phyloP scores from a whole-genome alignment of 35 echinoderm and acorn worm genomes.

The Anneissia japonica region DNA sequence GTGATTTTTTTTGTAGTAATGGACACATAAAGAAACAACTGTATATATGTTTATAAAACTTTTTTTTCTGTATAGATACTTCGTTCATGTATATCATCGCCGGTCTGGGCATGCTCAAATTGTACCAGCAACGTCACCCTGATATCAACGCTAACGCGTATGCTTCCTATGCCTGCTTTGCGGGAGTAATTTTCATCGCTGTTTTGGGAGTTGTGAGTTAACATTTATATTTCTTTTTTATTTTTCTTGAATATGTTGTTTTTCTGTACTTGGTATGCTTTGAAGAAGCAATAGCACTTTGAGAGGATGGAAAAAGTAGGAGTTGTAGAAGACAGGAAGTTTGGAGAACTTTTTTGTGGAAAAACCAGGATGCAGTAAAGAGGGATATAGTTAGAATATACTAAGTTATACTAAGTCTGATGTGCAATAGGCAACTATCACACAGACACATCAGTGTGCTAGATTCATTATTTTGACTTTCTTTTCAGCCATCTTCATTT shows the following conservation, averaged over 20 bases:
- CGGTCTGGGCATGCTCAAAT: conserved; percentile 81
- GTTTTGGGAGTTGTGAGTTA: conserved; percentile 85
- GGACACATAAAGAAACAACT: too few species aligned
- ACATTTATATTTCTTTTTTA: not conserved
- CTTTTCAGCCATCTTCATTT: too few species aligned
- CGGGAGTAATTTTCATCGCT: conserved; percentile 67
- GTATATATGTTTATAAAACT: too few species aligned
- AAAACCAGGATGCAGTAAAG: conserved; percentile 16
- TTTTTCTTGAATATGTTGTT: not conserved
- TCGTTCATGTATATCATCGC: conserved; percentile 98
- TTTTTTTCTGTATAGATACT: too few species aligned
- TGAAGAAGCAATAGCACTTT: conserved; percentile 2
- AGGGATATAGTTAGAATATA: conserved; percentile 14
- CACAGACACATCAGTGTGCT: too few species aligned
- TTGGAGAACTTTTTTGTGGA: too few species aligned
- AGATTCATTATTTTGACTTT: too few species aligned
- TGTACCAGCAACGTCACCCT: conserved; percentile 89
- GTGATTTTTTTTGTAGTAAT: too few species aligned
- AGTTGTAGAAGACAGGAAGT: too few species aligned
- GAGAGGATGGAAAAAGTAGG: too few species aligned
- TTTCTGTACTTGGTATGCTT: not conserved
- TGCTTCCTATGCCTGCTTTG: conserved; percentile 60
- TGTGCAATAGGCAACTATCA: too few species aligned
- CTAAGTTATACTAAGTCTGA: too few species aligned
- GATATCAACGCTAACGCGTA: conserved; percentile 91